phyloP scores from a whole-genome alignment of 1,140 invertebrate genomes.

The Metopolophium dirhodum region DNA sequence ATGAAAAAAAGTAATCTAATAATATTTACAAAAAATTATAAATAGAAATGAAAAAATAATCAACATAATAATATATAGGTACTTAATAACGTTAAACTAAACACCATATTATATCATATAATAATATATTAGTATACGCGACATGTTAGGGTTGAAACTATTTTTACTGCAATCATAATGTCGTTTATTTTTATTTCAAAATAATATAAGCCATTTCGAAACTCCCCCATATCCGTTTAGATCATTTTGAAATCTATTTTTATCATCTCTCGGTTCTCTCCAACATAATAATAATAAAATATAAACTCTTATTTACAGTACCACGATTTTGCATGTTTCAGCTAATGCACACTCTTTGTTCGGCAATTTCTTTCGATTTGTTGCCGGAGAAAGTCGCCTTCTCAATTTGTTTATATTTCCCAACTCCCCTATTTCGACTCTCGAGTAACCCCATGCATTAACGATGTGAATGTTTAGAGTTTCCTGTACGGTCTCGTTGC shows the following conservation, averaged over 20 bases:
- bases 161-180: background rate
- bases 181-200: background rate
- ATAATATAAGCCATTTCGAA: background rate
- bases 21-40: background rate
- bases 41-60: background rate
- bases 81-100: background rate
- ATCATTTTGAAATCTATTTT: conserved; percentile 25
- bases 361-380: background rate
- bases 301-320: background rate
- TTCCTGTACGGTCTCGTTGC: background rate
- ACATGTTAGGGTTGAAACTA: background rate
- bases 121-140: background rate
- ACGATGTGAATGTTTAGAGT: background rate
- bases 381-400: background rate
- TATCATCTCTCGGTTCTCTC: background rate
- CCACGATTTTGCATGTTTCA: background rate
- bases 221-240: background rate
- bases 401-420: background rate
- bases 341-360: background rate
- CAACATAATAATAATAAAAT: background rate
- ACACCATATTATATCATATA: background rate
- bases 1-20: background rate
- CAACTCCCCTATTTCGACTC: background rate
- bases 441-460: background rate
- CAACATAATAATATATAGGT: background rate